Evolutionary conservation across 2,888 invertebrate genomes (phyloP), one percentile per base, ranked within the genome.

Genomic region (Idaea biselata): DNA sequence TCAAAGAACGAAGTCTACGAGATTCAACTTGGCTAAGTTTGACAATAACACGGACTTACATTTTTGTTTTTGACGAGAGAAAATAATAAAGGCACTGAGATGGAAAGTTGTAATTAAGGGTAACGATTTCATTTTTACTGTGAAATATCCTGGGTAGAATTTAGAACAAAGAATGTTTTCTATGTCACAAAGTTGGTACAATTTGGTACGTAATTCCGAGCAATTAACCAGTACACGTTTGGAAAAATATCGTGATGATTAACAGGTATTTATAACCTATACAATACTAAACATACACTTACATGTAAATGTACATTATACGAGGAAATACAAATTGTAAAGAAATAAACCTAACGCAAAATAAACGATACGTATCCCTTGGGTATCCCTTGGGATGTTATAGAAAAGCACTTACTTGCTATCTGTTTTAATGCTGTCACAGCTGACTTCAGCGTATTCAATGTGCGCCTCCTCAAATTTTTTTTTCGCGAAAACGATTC

Each of bases 341-440:
- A 62, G 64, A 73, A 65, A 66, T 73, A 73, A 75, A 72, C 25
- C 25, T 44, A 14, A 11, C 44, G 44, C 14, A 44, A 44, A 44
- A 6, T 11, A 44, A 44, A 44, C 44, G 44, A 8, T 14, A 44
- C 8, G 3, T 44, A 44, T 44, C 44, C 44, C 44, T 44, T 8
- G 44, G 11, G 3, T 44, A 44, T 44, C 44, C 44, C 44, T 44
- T 8, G 44, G 11, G 44, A 44, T 44, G 14, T 14, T 14, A 44
- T 44, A 44, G 44, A 44, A 75, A 72, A 78, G 68, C 74, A 90
- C 91, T 91, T 82, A 91, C 91, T 89, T 65, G 91, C 86, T 74
- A 93, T 88, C 83, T 92, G 92, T 77, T 84, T 87, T 70, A 91
- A 82, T 71, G 90, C 91, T 68, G 88, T 87, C 77, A 91, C 87